Evolutionary conservation across 2,888 invertebrate genomes (phyloP).

Genomic region (Anticlea derivata): DNA sequence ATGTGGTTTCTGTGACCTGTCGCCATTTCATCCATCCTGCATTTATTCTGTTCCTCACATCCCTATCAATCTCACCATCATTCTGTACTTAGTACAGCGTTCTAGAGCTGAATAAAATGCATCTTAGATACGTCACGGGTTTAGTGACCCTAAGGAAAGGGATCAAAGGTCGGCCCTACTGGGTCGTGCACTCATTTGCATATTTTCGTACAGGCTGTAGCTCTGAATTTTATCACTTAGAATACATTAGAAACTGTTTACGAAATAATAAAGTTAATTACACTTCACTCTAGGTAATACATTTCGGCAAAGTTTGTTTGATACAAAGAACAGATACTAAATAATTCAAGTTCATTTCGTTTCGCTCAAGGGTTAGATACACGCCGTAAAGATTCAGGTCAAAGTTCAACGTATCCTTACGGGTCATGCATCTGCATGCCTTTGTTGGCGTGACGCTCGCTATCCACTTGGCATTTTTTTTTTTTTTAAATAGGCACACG

Average conservation of each 20-base stretch:
- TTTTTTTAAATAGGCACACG: too few species aligned
- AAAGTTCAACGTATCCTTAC: neutral
- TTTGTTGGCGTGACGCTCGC: neutral
- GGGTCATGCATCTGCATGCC: slow-evolving; percentile 3
- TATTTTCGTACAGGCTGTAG: neutral
- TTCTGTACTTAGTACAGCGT: too few species aligned
- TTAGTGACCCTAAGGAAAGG: slow-evolving; percentile 6
- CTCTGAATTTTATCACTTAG: too few species aligned
- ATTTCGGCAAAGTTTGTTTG: too few species aligned
- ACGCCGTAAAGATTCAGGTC: neutral
- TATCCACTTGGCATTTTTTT: neutral
- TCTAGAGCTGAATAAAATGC: too few species aligned
- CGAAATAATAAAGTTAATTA: too few species aligned
- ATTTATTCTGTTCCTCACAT: too few species aligned
- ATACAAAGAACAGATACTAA: neutral
- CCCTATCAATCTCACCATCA: too few species aligned
- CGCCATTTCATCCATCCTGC: too few species aligned
- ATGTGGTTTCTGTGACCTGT: too few species aligned
- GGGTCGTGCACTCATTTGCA: slow-evolving; percentile 18
- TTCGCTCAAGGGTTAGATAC: neutral
- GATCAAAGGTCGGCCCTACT: slow-evolving; percentile 12
- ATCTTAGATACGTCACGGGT: neutral
- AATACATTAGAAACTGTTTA: too few species aligned
- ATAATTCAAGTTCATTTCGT: slow-evolving; percentile 1
- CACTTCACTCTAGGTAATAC: too few species aligned